phyloP scores from a whole-genome alignment of 1,140 invertebrate species.

The Zaprionus nigranus region DNA sequence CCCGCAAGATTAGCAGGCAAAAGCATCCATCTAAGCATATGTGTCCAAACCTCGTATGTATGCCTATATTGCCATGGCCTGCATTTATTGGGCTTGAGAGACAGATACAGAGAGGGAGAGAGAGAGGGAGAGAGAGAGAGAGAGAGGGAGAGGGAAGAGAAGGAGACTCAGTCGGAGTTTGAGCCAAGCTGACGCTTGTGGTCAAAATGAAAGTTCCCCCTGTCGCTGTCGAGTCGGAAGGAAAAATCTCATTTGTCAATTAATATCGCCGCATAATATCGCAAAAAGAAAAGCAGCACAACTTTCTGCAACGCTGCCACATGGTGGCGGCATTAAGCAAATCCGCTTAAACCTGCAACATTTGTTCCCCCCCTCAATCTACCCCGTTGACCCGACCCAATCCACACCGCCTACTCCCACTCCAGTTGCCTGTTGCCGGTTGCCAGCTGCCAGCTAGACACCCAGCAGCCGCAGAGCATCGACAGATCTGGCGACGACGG shows the following conservation, averaged over 20 bases:
- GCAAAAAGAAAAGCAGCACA: conserved; percentile 71
- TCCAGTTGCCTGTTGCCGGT: conserved; percentile 22
- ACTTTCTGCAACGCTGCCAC: conserved; percentile 69
- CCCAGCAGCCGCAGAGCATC: conserved; percentile 13
- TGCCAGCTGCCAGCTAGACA: conserved; percentile 23
- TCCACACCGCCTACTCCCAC: conserved; percentile 29
- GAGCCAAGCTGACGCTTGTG: conserved; percentile 65
- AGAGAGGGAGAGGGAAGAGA: background rate
- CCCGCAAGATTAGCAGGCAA: background rate
- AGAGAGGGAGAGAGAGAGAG: background rate
- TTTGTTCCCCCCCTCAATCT: conserved; percentile 13
- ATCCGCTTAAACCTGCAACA: conserved; percentile 60
- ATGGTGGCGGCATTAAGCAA: conserved; percentile 67
- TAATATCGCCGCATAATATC: conserved; percentile 83
- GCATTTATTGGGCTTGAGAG: conserved; percentile 53
- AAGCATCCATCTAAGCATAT: conserved; percentile 32
- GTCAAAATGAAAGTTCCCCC: conserved; percentile 83
- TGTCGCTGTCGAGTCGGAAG: conserved; percentile 81
- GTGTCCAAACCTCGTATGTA: conserved; percentile 22
- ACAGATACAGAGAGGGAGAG: background rate
- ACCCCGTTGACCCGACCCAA: background rate
- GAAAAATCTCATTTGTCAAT: conserved; percentile 84
- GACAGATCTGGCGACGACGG: conserved; percentile 5
- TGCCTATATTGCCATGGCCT: conserved; percentile 73
- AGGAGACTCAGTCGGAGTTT: background rate